Evolutionary conservation across 2,113 vertebrate genomes (phyloP), one percentile per base, ranked within the genome.

Genomic region (Entosphenus tridentatus): DNA sequence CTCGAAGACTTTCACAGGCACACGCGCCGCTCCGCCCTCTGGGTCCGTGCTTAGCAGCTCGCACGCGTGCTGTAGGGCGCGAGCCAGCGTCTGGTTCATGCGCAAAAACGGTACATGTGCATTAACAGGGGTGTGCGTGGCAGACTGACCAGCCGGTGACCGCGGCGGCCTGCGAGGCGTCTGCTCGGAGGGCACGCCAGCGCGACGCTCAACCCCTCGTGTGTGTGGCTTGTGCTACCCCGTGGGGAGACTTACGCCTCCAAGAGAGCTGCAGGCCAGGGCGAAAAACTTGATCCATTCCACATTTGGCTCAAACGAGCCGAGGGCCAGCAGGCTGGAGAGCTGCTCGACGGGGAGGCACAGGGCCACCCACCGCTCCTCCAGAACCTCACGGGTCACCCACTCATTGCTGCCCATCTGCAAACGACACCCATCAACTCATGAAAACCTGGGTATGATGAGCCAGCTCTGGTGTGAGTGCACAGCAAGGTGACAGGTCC

Each of bases 281-380:
- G 86, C 83, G 65, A 95, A 80, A 72, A 95, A 81, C 54, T 87
- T 83, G 73, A 88, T 80, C 87, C 87, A 95, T 57, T 82, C 74
- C 1, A 90, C 71, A 10, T 79, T 69, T 12, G 76, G 67, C 0
- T 12, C 57, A 0, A 84, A 83, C 68, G 73, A 65, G 0, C 83
- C 88, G 74, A 95, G 7, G 0, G 75, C 70, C 70, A 93, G 70
- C 71, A 95, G 70, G 2, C 70, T 74, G 57, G 77, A 69, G 69
- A 96, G 77, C 67, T 85, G 82, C 39, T 82, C 78, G 2, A 73
- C 8, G 2, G 87, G 84, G 73, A 95, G 77, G 75, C 83, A 81
- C 70, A 95, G 57, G 12, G 74, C 74, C 72, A 73, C 81, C 90
- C 90, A 96, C 73, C 78, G 85, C 17, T 76, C 71, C 73, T 78